A percentile compares a stretch with the other conserved stretches of the same genome.
These are phyloP conservation scores for Herminia tarsipennalis DNA, from an alignment of 2,888 invertebrate species.

Conservation along the genomic window DNA sequence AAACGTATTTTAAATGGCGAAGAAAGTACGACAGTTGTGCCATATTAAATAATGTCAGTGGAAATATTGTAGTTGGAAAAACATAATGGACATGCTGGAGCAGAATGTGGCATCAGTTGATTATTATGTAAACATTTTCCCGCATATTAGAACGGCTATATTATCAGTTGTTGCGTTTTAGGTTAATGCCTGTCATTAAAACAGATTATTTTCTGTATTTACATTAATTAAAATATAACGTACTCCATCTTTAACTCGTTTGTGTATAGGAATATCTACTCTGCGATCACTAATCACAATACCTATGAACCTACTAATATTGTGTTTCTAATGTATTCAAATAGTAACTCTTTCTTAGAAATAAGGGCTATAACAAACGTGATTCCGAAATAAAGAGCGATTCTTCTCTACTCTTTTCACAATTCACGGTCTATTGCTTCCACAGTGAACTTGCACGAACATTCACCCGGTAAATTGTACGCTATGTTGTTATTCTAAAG, in stretches of 20 bases:
- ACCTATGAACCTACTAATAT: conserved; percentile 25
- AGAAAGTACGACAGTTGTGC: conserved; percentile 4
- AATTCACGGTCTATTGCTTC: conserved; percentile 47
- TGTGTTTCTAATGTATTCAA: conserved; percentile 34
- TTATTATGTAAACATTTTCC: conserved; percentile 16
- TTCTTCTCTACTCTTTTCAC: conserved; percentile 63
- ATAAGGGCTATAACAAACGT: conserved; percentile 55
- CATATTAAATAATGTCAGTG: conserved; percentile 5
- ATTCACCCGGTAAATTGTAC: conserved; percentile 42
- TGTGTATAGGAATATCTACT: conserved; percentile 40
- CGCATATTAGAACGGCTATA: conserved; percentile 7
- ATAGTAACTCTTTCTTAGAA: conserved; percentile 48
- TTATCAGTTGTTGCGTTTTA: conserved; percentile 32
- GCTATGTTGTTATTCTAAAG: conserved; percentile 42
- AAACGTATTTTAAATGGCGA: not conserved
- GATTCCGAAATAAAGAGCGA: conserved; percentile 63
- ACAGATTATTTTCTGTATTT: conserved; percentile 26
- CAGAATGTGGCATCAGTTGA: conserved; percentile 15
- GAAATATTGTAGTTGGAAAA: not conserved
- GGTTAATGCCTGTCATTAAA: conserved; percentile 28
- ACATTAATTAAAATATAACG: conserved; percentile 35
- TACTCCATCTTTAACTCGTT: conserved; percentile 28
- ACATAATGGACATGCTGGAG: not conserved
- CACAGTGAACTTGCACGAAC: conserved; percentile 22
- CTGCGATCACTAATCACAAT: conserved; percentile 47